A percentile compares a stretch with the other conserved stretches of the same genome.
phyloP scores from a whole-genome alignment of 92 coral and sea anemone genomes.

The Phenganax marumi region DNA sequence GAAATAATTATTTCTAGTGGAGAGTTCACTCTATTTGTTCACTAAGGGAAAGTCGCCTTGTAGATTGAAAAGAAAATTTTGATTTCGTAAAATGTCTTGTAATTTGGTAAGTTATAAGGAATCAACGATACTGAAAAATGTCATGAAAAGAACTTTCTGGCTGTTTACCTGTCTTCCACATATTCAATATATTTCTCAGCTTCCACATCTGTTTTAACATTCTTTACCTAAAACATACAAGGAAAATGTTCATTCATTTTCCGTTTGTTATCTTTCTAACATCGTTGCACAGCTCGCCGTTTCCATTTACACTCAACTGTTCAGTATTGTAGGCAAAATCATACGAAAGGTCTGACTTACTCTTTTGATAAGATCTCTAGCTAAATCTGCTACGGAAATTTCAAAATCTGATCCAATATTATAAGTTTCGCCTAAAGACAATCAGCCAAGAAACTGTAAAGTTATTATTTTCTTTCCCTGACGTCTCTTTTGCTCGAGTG shows the following conservation, averaged over 20 bases:
- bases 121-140: too few species aligned
- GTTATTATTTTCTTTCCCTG: background rate
- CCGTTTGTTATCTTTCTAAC: background rate
- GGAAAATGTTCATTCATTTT: background rate
- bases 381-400: slow-evolving; percentile 54
- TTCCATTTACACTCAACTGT: too few species aligned
- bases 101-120: too few species aligned
- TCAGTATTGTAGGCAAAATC: background rate
- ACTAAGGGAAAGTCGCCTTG: background rate
- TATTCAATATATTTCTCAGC: slow-evolving; percentile 45
- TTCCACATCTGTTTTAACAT: slow-evolving; percentile 47
- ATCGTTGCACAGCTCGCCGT: too few species aligned
- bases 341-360: background rate
- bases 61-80: background rate
- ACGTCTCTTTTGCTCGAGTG: too few species aligned
- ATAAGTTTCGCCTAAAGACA: slow-evolving; percentile 55
- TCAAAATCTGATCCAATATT: slow-evolving; percentile 62
- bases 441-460: background rate
- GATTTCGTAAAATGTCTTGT: too few species aligned
- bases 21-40: background rate
- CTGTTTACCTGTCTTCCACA: slow-evolving; percentile 55
- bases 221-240: slow-evolving; percentile 40
- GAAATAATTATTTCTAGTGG: background rate
- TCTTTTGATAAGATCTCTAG: slow-evolving; percentile 49
- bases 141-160: too few species aligned